Evolutionary conservation across 2,797 vertebrate genomes (phyloP).

Genomic region (Hyperoplus immaculatus): DNA sequence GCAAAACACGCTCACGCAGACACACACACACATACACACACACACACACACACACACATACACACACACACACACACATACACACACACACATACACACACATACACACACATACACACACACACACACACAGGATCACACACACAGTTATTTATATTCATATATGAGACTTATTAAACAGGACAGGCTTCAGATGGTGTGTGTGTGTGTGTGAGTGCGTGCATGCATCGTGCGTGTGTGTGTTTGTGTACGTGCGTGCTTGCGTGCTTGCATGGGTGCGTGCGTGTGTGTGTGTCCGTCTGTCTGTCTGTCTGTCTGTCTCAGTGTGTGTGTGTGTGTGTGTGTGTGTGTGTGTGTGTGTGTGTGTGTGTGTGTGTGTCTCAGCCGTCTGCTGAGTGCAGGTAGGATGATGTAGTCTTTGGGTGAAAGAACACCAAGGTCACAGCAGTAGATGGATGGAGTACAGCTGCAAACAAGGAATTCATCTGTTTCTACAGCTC

Average conservation of each 20-base stretch:
- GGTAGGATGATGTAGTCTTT: background rate
- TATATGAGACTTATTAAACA: background rate
- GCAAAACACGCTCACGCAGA: constrained; percentile 11
- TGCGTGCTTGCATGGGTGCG: background rate
- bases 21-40: constrained; percentile 7
- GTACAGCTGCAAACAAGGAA: no score
- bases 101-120: constrained; percentile 7
- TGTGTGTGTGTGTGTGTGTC: background rate
- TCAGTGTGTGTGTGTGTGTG: background rate
- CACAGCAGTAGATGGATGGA: background rate
- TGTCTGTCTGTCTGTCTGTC: no score
- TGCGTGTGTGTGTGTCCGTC: background rate
- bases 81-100: background rate
- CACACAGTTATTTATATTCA: no score
- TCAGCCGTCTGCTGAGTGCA: background rate
- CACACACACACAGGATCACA: no score
- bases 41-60: background rate
- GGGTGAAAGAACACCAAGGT: background rate
- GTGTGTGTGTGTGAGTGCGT: constrained; percentile 10
- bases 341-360: no score
- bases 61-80: background rate
- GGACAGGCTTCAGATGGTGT: background rate
- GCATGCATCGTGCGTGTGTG: background rate
- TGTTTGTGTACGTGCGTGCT: background rate
- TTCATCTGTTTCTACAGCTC: no score